These are phyloP conservation scores for Chalcosyrphus nemorum DNA, from an alignment of 2,888 invertebrate species.

Conservation along the genomic window DNA sequence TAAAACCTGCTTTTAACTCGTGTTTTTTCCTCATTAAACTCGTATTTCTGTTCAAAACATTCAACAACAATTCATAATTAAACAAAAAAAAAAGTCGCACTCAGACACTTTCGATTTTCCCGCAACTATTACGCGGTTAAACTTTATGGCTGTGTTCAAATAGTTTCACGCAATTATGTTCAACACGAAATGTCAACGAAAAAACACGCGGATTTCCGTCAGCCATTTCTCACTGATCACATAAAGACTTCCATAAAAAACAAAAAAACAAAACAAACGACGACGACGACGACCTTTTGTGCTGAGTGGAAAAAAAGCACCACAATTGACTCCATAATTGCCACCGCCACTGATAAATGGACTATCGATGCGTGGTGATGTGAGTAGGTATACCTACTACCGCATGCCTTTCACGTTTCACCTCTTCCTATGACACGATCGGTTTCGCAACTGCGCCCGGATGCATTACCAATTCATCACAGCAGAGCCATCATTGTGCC, in stretches of 20 bases:
- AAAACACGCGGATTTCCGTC: constrained; percentile 51
- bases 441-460: constrained; percentile 55
- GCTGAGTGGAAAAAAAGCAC: not conserved
- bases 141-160: not conserved
- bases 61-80: not conserved
- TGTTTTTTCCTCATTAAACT: not conserved
- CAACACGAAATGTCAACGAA: not conserved
- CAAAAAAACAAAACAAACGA: not conserved
- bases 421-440: constrained; percentile 48
- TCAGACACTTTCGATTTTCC: constrained; percentile 7
- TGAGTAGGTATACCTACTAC: not conserved
- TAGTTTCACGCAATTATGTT: constrained; percentile 46
- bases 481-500: not conserved
- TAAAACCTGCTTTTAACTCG: not conserved
- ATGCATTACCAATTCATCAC: constrained; percentile 35
- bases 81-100: not conserved
- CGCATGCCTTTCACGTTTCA: constrained; percentile 54
- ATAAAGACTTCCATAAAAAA: constrained; percentile 6
- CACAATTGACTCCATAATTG: constrained; percentile 1
- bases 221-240: constrained; percentile 23
- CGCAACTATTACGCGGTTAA: not conserved
- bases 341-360: constrained; percentile 30
- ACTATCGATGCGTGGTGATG: constrained; percentile 32
- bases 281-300: constrained; percentile 26
- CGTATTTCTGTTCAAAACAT: not conserved